phyloP scores from a whole-genome alignment of 1,140 invertebrate genomes.

The Drosophila pandora region DNA sequence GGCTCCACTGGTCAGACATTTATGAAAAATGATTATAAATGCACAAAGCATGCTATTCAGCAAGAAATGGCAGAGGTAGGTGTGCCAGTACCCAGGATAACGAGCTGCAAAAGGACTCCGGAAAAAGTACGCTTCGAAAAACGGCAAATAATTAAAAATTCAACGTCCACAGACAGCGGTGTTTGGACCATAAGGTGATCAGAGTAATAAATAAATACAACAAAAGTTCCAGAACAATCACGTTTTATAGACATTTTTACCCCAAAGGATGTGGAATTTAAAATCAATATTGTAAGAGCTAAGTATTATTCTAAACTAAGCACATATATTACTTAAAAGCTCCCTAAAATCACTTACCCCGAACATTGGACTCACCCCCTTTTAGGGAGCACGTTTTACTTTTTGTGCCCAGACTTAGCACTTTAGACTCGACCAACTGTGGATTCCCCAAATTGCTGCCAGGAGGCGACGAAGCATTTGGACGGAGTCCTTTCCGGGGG shows the following conservation, averaged over 20 bases:
- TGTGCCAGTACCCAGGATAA: not conserved
- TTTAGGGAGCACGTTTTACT: not conserved
- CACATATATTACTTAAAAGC: no score
- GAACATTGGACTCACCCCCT: not conserved
- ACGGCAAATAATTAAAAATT: slow-evolving; percentile 60
- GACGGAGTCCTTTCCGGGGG: not conserved
- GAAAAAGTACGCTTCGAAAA: slow-evolving; percentile 56
- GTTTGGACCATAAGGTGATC: not conserved
- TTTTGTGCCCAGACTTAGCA: not conserved
- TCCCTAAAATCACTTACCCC: not conserved
- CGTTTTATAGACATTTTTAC: no score
- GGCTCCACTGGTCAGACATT: slow-evolving; percentile 62
- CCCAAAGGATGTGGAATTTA: no score
- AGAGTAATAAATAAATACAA: slow-evolving; percentile 14
- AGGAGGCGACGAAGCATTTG: slow-evolving; percentile 37
- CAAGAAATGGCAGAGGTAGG: slow-evolving; percentile 20
- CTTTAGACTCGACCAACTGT: not conserved
- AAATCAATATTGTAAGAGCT: no score
- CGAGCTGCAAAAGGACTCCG: slow-evolving; percentile 18
- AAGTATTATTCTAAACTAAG: not conserved
- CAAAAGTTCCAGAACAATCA: not conserved
- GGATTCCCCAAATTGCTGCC: slow-evolving; percentile 4
- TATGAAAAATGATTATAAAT: slow-evolving; percentile 82
- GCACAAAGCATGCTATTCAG: slow-evolving; percentile 67
- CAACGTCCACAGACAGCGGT: slow-evolving; percentile 2